A percentile compares a stretch with the other conserved stretches of the same genome.
Evolutionary conservation across 2,113 vertebrate species (phyloP).

Genomic region (Crypturellus undulatus): DNA sequence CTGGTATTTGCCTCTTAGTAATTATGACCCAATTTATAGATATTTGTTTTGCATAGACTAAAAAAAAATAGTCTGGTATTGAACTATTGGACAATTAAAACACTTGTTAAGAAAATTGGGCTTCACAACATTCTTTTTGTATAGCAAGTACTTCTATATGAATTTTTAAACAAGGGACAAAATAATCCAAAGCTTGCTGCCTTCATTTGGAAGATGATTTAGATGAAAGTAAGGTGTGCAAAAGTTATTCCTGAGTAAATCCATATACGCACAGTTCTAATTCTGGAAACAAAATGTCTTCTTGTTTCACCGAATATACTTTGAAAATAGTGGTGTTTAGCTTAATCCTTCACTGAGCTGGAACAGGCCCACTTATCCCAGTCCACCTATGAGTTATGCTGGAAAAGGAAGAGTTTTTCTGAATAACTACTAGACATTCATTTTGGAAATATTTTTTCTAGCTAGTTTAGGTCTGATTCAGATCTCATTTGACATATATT

Average conservation of each 20-base stretch:
- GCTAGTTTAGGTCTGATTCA: neutral
- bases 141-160: neutral
- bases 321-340: conserved; percentile 42
- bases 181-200: conserved; percentile 24
- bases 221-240: neutral
- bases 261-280: conserved; percentile 19
- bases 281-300: conserved; percentile 20
- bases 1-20: neutral
- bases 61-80: neutral
- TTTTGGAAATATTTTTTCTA: conserved; percentile 42
- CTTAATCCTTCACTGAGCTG: conserved; percentile 51
- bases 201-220: conserved; percentile 41
- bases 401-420: conserved; percentile 14
- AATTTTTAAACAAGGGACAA: neutral
- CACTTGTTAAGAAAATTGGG: neutral
- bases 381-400: conserved; percentile 1
- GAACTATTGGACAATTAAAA: neutral
- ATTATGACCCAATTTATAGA: neutral
- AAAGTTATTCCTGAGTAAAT: neutral
- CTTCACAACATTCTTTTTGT: neutral
- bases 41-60: neutral
- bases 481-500: neutral
- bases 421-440: neutral
- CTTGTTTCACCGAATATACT: conserved; percentile 49
- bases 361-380: conserved; percentile 8